Evolutionary conservation across 2,888 invertebrate species (phyloP).

Genomic region (Agrotis clavis): DNA sequence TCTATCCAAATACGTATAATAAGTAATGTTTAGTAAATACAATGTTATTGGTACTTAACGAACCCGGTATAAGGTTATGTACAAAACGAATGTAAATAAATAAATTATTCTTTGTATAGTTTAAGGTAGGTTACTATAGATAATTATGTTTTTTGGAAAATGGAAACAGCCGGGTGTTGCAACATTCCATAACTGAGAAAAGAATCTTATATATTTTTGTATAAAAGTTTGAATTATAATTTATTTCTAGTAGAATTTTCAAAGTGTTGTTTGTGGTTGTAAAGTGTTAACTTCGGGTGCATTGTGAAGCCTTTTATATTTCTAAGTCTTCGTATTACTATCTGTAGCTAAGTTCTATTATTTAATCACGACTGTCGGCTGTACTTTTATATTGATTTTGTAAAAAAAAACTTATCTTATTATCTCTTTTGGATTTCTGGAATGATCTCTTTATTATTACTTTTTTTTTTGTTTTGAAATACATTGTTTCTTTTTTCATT

Average conservation of each 20-base stretch:
- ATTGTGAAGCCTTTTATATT: slow-evolving; percentile 74
- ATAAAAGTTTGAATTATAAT: slow-evolving; percentile 83
- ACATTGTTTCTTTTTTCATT: slow-evolving; percentile 44
- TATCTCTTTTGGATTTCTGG: slow-evolving; percentile 50
- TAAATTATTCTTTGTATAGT: slow-evolving; percentile 80
- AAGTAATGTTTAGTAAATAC: slow-evolving; percentile 82
- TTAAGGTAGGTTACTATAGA: slow-evolving; percentile 81
- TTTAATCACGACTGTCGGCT: slow-evolving; percentile 67
- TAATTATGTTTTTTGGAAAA: slow-evolving; percentile 76
- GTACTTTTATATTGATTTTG: slow-evolving; percentile 58
- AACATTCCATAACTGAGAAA: slow-evolving; percentile 77
- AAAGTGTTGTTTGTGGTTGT: slow-evolving; percentile 83
- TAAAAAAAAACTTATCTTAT: slow-evolving; percentile 39
- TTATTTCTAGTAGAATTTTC: slow-evolving; percentile 88
- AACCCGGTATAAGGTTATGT: slow-evolving; percentile 86
- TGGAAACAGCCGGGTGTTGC: slow-evolving; percentile 80
- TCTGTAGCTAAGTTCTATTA: slow-evolving; percentile 68
- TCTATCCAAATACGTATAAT: slow-evolving; percentile 90
- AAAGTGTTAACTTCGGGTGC: slow-evolving; percentile 83
- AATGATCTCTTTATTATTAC: neutral
- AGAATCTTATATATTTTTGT: slow-evolving; percentile 70
- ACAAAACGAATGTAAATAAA: slow-evolving; percentile 88
- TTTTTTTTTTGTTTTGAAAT: slow-evolving; percentile 27
- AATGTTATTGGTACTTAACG: slow-evolving; percentile 81
- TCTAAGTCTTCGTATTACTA: slow-evolving; percentile 69